Conservation (phyloP, 1,140 invertebrate genomes). For the Uloborus diversus region DNA sequence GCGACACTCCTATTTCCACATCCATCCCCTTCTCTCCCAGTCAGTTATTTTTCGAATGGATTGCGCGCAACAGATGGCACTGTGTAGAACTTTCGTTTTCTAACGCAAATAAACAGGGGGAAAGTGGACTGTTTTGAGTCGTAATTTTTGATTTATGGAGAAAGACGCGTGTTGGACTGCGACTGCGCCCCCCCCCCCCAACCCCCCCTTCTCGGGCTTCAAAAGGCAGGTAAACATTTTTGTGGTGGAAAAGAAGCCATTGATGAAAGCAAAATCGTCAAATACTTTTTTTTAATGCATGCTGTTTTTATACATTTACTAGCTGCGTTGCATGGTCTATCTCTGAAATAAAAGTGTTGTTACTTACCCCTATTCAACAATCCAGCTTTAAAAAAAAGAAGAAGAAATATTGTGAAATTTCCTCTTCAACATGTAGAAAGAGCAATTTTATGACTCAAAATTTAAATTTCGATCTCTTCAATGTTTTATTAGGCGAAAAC, state of each 20-base stretch:
- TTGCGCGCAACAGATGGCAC: conserved; percentile 18
- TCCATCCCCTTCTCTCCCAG: no score
- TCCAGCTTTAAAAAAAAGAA: no score
- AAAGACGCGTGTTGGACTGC: neutral
- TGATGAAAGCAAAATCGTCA: neutral
- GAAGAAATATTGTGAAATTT: no score
- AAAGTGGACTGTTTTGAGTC: conserved; percentile 15
- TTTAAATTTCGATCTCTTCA: no score
- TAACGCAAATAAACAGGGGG: conserved; percentile 33
- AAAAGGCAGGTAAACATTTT: neutral
- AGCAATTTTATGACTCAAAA: no score
- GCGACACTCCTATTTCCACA: no score
- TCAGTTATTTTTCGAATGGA: conserved; percentile 28
- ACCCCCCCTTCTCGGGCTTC: neutral
- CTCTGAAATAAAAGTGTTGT: neutral
- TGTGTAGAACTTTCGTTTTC: conserved; percentile 29
- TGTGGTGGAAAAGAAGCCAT: neutral
- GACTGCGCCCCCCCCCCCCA: neutral
- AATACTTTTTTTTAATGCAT: neutral
- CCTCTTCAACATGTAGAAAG: no score
- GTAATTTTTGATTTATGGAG: conserved; percentile 38
- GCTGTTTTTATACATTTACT: neutral
- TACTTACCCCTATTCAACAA: neutral
- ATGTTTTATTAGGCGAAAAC: no score
- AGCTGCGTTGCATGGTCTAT: no score